Percentiles rank a stretch among this genome's conserved stretches.
Evolutionary conservation across 2,888 invertebrate species (phyloP).

Genomic region (Ferrisia virgata): DNA sequence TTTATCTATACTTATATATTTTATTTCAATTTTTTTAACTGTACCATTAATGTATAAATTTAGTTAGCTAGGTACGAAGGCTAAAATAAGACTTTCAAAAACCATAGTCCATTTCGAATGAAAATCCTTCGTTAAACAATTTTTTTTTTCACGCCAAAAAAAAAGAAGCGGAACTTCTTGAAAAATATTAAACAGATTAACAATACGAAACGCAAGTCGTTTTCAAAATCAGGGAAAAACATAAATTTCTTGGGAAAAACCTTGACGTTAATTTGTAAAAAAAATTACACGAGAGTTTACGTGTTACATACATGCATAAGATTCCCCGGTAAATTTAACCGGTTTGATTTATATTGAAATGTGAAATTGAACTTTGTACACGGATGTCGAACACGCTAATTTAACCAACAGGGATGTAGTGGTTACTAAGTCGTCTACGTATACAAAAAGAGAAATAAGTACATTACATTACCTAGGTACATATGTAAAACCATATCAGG

Average conservation of each 20-base stretch:
- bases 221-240: not conserved
- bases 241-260: not conserved
- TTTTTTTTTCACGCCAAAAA: not conserved
- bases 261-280: not conserved
- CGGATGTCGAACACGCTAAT: slow-evolving; percentile 12
- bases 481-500: not conserved
- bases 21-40: too few species aligned
- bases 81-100: too few species aligned
- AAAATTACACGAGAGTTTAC: not conserved
- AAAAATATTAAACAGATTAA: not conserved
- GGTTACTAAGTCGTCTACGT: not conserved
- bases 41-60: too few species aligned
- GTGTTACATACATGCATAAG: not conserved
- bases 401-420: not conserved
- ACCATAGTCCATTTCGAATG: too few species aligned
- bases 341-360: not conserved
- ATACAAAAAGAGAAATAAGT: not conserved
- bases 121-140: not conserved
- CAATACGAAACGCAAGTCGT: not conserved
- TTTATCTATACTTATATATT: too few species aligned
- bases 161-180: not conserved
- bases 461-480: not conserved
- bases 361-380: slow-evolving; percentile 2
- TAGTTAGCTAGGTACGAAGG: too few species aligned
- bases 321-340: not conserved